Base-by-base conservation (phyloP, 2,888 invertebrate genomes). In the Rhagonycha lutea region DNA sequence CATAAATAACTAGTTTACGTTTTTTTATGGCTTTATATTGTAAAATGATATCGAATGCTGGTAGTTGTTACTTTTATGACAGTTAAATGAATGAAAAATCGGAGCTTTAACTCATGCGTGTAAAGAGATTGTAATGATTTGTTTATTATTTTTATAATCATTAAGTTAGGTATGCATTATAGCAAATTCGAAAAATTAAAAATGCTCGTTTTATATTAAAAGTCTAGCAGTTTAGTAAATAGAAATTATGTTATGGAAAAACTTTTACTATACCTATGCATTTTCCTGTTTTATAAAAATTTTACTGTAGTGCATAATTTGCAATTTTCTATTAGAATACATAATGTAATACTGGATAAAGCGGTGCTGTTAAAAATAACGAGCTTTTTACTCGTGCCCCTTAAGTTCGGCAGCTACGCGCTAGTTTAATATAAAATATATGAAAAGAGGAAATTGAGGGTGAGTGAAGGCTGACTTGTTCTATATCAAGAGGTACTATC, bases 381-480 rank as follows among this genome's bases (percentile, higher is more conserved):
- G 75, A 75, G 75, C 75, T 75, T 75, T 75, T 74, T 68, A 70
- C 70, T 70, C 68, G 74, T 24, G 61, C 62, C 69, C 69, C 65
- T 75, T 72, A 75, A 75, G 75, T 72, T 75, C 72, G 75, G 75
- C 75, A 75, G 75, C 75, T 75, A 75, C 75, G 71, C 71, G 72
- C 72, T 75, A 75, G 75, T 75, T 75, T 75, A 75, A 75, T 75
- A 75, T 75, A 75, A 75, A 75, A 72, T 75, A 75, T 75, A 75
- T 75, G 75, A 75, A 75, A 72, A 68, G 63, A 71, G 68, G 62
- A 71, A 72, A 72, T 71, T 72, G 75, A 69, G 75, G 72, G 62
- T 75, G 75, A 72, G 72, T 75, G 72, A 72, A 75, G 75, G 69
- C 32, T 75, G 69, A 68, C 63, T 72, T 72, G 72, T 75, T 75